Evolutionary conservation across 2,113 vertebrate species (phyloP), one percentile per base, ranked within the genome.

Genomic region (Malurus elegans): DNA sequence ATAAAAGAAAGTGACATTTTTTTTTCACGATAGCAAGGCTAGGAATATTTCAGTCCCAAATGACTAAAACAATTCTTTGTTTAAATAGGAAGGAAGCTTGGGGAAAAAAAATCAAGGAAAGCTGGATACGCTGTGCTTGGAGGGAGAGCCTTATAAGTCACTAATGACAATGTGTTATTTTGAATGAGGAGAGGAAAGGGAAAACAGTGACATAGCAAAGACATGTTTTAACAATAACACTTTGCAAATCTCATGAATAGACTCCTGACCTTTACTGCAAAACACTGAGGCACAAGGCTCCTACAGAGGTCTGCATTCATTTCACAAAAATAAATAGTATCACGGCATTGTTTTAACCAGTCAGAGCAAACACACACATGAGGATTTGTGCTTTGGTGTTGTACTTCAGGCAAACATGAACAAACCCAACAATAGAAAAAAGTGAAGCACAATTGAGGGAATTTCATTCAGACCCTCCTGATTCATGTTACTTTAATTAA

Each of bases 171-270:
- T 93, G 56, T 86, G 90, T 96, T 98, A 97, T 97, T 98, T 97
- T 97, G 95, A 94, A 96, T 53, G 78, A 94, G 54, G 31, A 88
- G 60, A 95, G 97, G 96, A 96, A 95, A 96, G 96, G 97, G 95
- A 93, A 95, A 97, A 95, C 86, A 86, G 96, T 92, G 95, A 96
- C 92, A 95, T 84, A 97, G 96, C 96, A 97, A 96, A 97, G 94
- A 97, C 90, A 96, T 92, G 79, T 90, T 97, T 94, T 88, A 93
- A 97, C 95, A 97, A 96, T 95, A 95, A 94, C 93, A 93, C 92
- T 94, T 95, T 92, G 82, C 78, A 96, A 97, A 76, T 72, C 91
- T 95, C 78, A 53, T 87, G 92, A 97, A 94, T 78, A 69, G 72
- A 86, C 36, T 85, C 60, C 89, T 93, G 82, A 96, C 95, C 96